Percentiles rank a stretch among this genome's conserved stretches.
These are phyloP conservation scores for Philopedon plagiatum DNA, from an alignment of 2,888 invertebrate genomes.

Conservation along the genomic window DNA sequence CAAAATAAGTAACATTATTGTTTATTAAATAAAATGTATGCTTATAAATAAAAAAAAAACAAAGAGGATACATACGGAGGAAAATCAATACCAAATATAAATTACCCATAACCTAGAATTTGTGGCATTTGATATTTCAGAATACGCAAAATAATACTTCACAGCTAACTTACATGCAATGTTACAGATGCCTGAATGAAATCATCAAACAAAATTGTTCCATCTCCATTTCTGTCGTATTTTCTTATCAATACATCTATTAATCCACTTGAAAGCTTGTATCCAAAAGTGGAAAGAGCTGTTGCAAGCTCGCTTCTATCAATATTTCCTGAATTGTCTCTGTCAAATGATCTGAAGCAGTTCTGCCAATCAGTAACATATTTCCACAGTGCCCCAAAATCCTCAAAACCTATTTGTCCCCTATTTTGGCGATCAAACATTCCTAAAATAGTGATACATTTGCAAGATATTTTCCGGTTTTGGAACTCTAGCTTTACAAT, in stretches of 20 bases:
- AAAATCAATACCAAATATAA: no score
- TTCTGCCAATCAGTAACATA: slow-evolving; percentile 99
- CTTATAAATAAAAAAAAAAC: not conserved
- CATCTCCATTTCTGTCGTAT: slow-evolving; percentile 92
- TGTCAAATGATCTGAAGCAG: slow-evolving; percentile 94
- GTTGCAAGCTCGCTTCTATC: slow-evolving; percentile 91
- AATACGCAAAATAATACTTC: no score
- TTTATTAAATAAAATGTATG: not conserved
- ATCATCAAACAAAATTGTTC: slow-evolving; percentile 96
- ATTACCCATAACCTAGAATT: no score
- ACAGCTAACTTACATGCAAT: slow-evolving; percentile 90
- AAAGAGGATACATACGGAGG: no score
- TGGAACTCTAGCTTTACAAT: no score
- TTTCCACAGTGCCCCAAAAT: slow-evolving; percentile 97
- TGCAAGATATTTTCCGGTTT: no score
- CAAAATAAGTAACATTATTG: not conserved
- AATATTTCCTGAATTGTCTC: slow-evolving; percentile 93
- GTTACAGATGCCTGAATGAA: slow-evolving; percentile 97
- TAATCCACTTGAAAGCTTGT: slow-evolving; percentile 86
- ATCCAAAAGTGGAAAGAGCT: slow-evolving; percentile 92
- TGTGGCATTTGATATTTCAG: no score
- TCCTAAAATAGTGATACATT: slow-evolving; percentile 68
- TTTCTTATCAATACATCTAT: slow-evolving; percentile 88
- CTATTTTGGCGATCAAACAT: slow-evolving; percentile 95
- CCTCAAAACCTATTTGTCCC: slow-evolving; percentile 94